Base-by-base conservation (phyloP, 2,113 vertebrate species). In the Phrynosoma platyrhinos region DNA sequence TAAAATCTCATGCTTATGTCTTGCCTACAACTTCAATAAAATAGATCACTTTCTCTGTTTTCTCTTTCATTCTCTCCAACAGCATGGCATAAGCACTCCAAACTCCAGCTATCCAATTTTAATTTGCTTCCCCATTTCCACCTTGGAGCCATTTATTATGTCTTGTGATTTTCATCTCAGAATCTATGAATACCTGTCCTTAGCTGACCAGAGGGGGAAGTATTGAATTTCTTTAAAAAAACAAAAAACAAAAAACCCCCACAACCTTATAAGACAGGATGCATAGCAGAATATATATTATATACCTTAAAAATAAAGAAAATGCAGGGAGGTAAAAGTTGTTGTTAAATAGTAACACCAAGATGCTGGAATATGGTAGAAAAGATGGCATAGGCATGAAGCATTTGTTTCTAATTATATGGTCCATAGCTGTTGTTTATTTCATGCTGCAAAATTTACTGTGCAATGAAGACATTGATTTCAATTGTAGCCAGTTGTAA, bases 21-120 rank as follows among this genome's bases (percentile, higher is more conserved):
- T 88, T 88, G 74, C 87, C 62, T 69, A 40, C 81, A 83, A 83
- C n/a, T 47, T 68, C 58, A 88, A 69, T 83, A 88, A 88, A 77
- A 88, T n/a, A 42, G 87, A 78, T 83, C 72, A 40, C 58, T 76
- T 68, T 82, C 79, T 82, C 52, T 74, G 77, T 80, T 82, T 79
- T 58, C 68, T 8, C 68, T n/a, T 9, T 64, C 68, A 21, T 87
- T 81, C 78, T 74, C 32, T 66, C 79, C 64, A 82, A n/a, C 72
- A 69, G 80, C 80, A 88, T 53, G 74, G 42, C 42, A 77, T 77
- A 68, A 88, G n/a, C 74, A 77, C 62, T 88, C 80, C 58, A 82
- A 36, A 88, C 30, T 69, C 64, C 74, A 77, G 40, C 74, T 77
- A 36, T 83, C n/a, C 62, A 55, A 69, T 78, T 88, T 83, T 83